phyloP scores from a whole-genome alignment of 2,113 vertebrate species.

The Psittacara wagleri region DNA sequence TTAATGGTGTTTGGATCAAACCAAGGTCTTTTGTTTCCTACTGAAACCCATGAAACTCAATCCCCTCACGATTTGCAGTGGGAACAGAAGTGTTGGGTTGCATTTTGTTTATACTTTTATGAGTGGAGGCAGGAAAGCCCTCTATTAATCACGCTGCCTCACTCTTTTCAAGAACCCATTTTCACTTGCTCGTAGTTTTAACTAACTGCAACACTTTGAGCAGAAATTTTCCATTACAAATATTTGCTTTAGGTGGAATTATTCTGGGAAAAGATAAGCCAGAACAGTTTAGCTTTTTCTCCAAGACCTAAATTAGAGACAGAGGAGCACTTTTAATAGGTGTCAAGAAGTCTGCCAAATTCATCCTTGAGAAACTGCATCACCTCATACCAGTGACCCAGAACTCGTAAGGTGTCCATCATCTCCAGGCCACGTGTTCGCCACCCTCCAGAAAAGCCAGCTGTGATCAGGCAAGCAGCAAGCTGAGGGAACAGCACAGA shows the following conservation, averaged over 20 bases:
- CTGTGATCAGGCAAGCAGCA: neutral
- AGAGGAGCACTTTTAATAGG: neutral
- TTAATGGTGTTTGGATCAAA: conserved; percentile 20
- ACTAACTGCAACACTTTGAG: neutral
- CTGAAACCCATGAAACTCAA: neutral
- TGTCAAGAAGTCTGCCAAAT: neutral
- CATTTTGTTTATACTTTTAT: conserved; percentile 22
- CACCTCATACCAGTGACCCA: neutral
- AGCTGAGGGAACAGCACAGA: neutral
- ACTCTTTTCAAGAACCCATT: neutral
- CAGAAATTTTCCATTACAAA: neutral
- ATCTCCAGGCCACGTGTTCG: rapidly evolving
- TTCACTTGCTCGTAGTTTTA: neutral
- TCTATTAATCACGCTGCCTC: neutral
- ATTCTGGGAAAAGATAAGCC: neutral
- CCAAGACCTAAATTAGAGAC: neutral
- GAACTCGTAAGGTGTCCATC: neutral
- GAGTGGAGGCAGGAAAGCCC: neutral
- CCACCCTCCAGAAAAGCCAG: neutral
- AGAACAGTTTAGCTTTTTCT: neutral
- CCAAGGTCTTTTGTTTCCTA: neutral
- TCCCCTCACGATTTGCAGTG: neutral
- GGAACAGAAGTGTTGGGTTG: neutral
- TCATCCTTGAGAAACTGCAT: neutral
- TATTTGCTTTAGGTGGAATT: conserved; percentile 4